A percentile compares a stretch with the other conserved stretches of the same genome.
phyloP scores from a whole-genome alignment of 2,888 invertebrate genomes.

The Morpho achilles region DNA sequence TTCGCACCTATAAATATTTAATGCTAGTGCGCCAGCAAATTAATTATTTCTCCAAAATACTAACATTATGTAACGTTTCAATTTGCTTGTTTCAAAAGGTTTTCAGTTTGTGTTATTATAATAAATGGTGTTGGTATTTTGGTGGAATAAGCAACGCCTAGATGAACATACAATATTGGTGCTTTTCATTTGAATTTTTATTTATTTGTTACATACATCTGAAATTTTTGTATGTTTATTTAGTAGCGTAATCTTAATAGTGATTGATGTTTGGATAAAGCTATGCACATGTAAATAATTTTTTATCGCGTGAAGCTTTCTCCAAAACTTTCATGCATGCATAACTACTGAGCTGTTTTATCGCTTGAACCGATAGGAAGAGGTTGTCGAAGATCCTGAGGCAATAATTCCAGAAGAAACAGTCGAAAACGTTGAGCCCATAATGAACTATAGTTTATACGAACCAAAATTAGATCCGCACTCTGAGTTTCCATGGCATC shows the following conservation, averaged over 20 bases:
- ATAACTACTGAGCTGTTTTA: slow-evolving; percentile 62
- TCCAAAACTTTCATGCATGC: slow-evolving; percentile 69
- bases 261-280: slow-evolving; percentile 62
- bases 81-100: slow-evolving; percentile 54
- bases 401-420: slow-evolving; percentile 36
- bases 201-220: not conserved
- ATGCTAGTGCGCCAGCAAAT: slow-evolving; percentile 36
- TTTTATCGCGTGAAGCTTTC: slow-evolving; percentile 56
- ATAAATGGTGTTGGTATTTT: slow-evolving; percentile 78
- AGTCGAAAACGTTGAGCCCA: slow-evolving; percentile 37
- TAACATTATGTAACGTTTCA: slow-evolving; percentile 62
- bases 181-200: not conserved
- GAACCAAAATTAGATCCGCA: slow-evolving; percentile 57
- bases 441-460: slow-evolving; percentile 41
- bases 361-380: slow-evolving; percentile 71
- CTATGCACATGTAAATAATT: slow-evolving; percentile 44
- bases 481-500: slow-evolving; percentile 73
- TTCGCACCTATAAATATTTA: slow-evolving; percentile 42
- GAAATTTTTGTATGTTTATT: slow-evolving; percentile 58
- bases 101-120: slow-evolving; percentile 43
- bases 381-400: slow-evolving; percentile 52
- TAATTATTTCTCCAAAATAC: slow-evolving; percentile 74
- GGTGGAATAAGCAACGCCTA: slow-evolving; percentile 63
- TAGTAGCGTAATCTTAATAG: slow-evolving; percentile 34
- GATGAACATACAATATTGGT: slow-evolving; percentile 54